phyloP scores from a whole-genome alignment of 1,140 invertebrate species.

The Rhagoletis pomonella region DNA sequence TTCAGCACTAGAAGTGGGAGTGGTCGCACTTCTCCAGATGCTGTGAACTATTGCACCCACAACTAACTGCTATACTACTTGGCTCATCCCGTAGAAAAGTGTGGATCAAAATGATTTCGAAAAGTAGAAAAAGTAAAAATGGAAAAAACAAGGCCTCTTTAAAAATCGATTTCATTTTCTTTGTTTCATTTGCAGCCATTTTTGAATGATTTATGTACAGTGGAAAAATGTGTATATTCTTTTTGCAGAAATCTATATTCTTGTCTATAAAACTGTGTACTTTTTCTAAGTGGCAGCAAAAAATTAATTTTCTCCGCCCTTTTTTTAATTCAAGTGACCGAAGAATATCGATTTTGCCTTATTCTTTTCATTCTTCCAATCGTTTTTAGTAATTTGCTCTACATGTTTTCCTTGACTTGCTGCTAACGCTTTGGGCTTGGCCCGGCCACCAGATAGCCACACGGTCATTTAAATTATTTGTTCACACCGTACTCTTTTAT shows the following conservation, averaged over 20 bases:
- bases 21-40: not conserved
- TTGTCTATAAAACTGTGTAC: not conserved
- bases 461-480: not conserved
- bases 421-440: not conserved
- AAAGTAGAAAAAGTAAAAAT: slow-evolving; percentile 25
- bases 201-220: not conserved
- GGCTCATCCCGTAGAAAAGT: no score
- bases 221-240: not conserved
- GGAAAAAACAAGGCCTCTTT: no score
- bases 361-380: slow-evolving; percentile 47
- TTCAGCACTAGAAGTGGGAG: not conserved
- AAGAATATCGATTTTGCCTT: slow-evolving; percentile 41
- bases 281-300: not conserved
- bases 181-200: not conserved
- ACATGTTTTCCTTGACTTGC: not conserved
- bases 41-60: not conserved
- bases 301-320: slow-evolving; percentile 11
- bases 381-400: slow-evolving; percentile 35
- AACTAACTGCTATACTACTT: no score
- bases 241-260: not conserved
- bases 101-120: not conserved
- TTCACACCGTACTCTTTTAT: not conserved
- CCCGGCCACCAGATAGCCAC: not conserved
- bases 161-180: not conserved
- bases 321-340: slow-evolving; percentile 40